phyloP scores from a whole-genome alignment of 2,113 vertebrate species.

The Salvator merianae region DNA sequence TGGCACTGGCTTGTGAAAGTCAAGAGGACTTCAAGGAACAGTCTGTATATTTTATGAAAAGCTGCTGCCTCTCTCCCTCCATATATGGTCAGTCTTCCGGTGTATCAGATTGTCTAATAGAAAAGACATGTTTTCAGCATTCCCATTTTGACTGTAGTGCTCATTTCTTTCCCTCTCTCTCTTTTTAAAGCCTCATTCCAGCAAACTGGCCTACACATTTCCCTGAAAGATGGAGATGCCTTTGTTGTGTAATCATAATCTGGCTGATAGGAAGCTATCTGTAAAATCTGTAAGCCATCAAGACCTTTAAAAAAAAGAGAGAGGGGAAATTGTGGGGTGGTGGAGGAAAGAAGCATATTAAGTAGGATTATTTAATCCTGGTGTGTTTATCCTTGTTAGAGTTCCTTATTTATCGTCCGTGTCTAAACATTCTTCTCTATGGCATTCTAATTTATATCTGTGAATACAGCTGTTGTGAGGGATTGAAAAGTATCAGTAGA shows the following conservation, averaged over 20 bases:
- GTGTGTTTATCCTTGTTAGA: slow-evolving; percentile 12
- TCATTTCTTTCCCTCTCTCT: slow-evolving; percentile 30
- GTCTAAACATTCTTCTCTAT: slow-evolving; percentile 21
- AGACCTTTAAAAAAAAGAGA: slow-evolving; percentile 43
- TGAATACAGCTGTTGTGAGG: slow-evolving; percentile 58
- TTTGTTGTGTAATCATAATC: slow-evolving; percentile 63
- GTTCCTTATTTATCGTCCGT: slow-evolving; percentile 20
- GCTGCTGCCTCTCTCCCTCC: slow-evolving; percentile 36
- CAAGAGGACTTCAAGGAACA: slow-evolving; percentile 58
- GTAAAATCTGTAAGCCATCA: slow-evolving; percentile 76
- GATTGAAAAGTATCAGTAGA: slow-evolving; percentile 21
- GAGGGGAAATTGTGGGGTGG: slow-evolving; percentile 23
- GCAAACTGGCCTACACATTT: slow-evolving; percentile 59
- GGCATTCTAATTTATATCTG: slow-evolving; percentile 23
- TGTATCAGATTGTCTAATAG: slow-evolving; percentile 29
- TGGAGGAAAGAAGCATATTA: slow-evolving; percentile 15
- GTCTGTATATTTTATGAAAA: slow-evolving; percentile 59
- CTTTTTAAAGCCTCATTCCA: slow-evolving; percentile 54
- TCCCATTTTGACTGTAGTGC: slow-evolving; percentile 69
- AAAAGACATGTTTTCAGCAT: slow-evolving; percentile 57
- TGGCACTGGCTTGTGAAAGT: slow-evolving; percentile 47
- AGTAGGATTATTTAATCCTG: slow-evolving; percentile 56
- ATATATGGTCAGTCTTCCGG: slow-evolving; percentile 74
- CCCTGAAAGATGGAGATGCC: slow-evolving; percentile 57
- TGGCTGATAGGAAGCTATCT: slow-evolving; percentile 66